A percentile compares a stretch with the other conserved stretches of the same genome.
Evolutionary conservation across 1,140 invertebrate species (phyloP).

Genomic region (Bathynomus jamesi): DNA sequence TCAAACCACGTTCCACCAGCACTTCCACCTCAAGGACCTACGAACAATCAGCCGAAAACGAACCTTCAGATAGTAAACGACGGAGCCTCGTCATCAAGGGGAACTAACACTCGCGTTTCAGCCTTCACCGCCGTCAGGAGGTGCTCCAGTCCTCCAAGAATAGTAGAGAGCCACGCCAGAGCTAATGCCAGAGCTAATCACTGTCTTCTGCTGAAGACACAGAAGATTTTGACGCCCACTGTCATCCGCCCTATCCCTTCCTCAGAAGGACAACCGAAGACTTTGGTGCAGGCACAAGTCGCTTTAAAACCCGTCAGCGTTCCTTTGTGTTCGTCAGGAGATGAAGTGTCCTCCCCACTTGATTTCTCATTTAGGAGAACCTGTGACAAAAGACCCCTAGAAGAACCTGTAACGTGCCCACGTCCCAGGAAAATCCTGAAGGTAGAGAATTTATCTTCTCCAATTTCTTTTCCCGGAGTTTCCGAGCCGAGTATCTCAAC

Average conservation of each 20-base stretch:
- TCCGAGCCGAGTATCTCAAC: too few species aligned
- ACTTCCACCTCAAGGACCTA: neutral
- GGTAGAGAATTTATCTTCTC: neutral
- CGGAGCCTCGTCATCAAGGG: constrained; percentile 23
- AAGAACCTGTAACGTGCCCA: neutral
- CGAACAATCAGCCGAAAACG: constrained; percentile 5
- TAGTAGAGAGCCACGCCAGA: constrained; percentile 7
- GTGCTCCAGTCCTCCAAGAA: constrained; percentile 5
- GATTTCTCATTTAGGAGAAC: constrained; percentile 14
- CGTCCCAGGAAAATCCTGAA: neutral
- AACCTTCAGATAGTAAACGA: constrained; percentile 18
- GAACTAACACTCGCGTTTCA: constrained; percentile 6
- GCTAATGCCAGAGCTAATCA: neutral
- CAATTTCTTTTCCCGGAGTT: too few species aligned
- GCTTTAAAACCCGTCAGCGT: constrained; percentile 19
- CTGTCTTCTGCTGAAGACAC: neutral
- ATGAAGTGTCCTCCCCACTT: constrained; percentile 7
- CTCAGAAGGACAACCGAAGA: constrained; percentile 18
- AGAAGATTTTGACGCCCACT: constrained; percentile 14
- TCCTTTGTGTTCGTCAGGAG: neutral
- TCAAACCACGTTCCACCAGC: neutral
- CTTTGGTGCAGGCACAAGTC: constrained; percentile 21
- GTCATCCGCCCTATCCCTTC: constrained; percentile 1
- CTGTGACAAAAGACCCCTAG: neutral
- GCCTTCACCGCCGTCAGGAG: constrained; percentile 21